Percentiles rank a stretch among this genome's conserved stretches.
Conservation (phyloP, 2,797 vertebrate species). For the Nyctalus aviator region DNA sequence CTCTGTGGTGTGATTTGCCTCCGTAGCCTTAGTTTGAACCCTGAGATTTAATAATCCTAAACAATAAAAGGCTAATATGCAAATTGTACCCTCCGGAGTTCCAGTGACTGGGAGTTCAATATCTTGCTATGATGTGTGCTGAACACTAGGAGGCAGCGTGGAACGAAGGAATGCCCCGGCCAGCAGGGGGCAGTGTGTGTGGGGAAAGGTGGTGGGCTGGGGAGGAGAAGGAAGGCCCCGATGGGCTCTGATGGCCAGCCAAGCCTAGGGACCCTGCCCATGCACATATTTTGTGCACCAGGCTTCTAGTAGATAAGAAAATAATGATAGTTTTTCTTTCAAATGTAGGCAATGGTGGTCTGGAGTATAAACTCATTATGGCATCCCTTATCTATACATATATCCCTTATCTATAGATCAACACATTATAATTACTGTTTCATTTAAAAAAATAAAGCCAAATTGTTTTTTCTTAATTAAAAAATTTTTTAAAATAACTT, state of each 20-base stretch:
- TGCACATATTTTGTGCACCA: no score
- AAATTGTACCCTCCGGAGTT: no score
- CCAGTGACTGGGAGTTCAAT: no score
- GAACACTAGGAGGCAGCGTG: no score
- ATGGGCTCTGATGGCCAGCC: no score
- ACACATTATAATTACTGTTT: background rate
- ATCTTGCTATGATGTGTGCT: no score
- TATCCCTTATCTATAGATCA: background rate
- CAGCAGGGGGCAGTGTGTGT: no score
- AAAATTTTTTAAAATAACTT: background rate
- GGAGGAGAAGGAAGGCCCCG: no score
- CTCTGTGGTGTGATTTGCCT: background rate
- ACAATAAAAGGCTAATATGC: no score
- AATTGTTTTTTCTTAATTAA: slow-evolving; percentile 41
- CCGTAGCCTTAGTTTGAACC: background rate
- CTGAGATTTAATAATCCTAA: slow-evolving; percentile 15
- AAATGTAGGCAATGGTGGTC: background rate
- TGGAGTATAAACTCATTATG: background rate
- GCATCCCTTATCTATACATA: background rate
- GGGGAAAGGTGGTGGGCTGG: no score
- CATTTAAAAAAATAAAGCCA: background rate
- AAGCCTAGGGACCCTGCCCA: no score
- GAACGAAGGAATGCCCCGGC: no score
- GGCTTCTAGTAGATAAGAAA: background rate
- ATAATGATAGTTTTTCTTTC: background rate